Conservation (phyloP, 2,888 invertebrate genomes). For the Gnatocerus cornutus region DNA sequence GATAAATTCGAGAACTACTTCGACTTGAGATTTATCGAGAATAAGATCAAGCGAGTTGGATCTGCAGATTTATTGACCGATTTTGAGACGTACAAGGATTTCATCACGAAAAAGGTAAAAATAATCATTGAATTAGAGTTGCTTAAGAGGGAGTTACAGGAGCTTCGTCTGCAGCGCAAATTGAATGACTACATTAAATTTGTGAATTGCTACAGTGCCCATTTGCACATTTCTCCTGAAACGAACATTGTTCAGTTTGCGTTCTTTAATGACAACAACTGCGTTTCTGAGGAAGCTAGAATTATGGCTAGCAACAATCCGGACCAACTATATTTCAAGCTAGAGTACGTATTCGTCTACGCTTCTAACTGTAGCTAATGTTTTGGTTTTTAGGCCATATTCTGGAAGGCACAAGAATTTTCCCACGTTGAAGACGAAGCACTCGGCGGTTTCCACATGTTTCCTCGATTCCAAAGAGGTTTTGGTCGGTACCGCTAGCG, state of each 20-base stretch:
- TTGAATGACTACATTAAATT: constrained; percentile 76
- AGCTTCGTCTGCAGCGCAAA: constrained; percentile 70
- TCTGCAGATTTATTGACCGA: constrained; percentile 81
- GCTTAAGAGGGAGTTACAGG: constrained; percentile 64
- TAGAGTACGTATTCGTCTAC: constrained; percentile 72
- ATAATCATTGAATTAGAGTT: neutral
- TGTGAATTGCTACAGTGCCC: constrained; percentile 76
- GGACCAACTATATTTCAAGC: constrained; percentile 77
- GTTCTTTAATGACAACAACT: constrained; percentile 77
- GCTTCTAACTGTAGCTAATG: neutral
- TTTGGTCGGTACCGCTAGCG: constrained; percentile 71
- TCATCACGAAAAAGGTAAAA: constrained; percentile 74
- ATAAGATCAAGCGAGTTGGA: constrained; percentile 80
- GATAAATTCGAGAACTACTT: constrained; percentile 77
- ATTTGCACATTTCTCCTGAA: constrained; percentile 76
- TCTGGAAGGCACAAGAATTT: constrained; percentile 63
- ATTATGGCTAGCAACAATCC: constrained; percentile 72
- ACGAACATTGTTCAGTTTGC: constrained; percentile 82
- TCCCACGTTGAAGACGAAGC: constrained; percentile 75
- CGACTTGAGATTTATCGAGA: constrained; percentile 81
- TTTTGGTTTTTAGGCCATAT: constrained; percentile 55
- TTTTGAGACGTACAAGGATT: constrained; percentile 76
- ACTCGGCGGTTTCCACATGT: constrained; percentile 74
- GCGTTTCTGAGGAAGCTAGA: constrained; percentile 71
- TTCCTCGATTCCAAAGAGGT: constrained; percentile 72